Evolutionary conservation across 2,888 invertebrate genomes (phyloP).

Genomic region (Tribolium freemani): DNA sequence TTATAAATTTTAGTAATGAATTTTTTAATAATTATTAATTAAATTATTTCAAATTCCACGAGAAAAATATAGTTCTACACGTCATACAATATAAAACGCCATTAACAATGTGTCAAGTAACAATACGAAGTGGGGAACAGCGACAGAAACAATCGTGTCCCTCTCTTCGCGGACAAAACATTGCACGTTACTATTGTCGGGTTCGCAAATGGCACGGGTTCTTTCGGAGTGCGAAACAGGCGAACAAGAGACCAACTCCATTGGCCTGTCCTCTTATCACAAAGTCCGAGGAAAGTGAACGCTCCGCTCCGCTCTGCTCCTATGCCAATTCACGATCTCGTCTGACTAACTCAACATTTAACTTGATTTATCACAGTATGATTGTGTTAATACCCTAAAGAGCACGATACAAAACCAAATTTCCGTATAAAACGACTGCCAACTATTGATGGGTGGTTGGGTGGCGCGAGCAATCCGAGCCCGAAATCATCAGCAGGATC

Average conservation of each 20-base stretch:
- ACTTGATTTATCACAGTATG: slow-evolving; percentile 79
- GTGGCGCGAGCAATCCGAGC: slow-evolving; percentile 50
- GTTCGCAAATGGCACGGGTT: slow-evolving; percentile 46
- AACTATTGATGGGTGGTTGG: slow-evolving; percentile 52
- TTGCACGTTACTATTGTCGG: slow-evolving; percentile 55
- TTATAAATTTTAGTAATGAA: slow-evolving; percentile 44
- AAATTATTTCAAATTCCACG: slow-evolving; percentile 49
- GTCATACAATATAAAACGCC: slow-evolving; percentile 61
- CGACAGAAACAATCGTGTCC: slow-evolving; percentile 46
- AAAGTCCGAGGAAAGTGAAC: slow-evolving; percentile 3
- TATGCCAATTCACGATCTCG: slow-evolving; percentile 35
- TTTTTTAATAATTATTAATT: slow-evolving; percentile 35
- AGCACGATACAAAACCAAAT: slow-evolving; percentile 66
- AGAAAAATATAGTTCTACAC: slow-evolving; percentile 61
- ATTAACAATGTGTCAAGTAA: slow-evolving; percentile 64
- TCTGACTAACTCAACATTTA: slow-evolving; percentile 74
- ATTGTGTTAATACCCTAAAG: slow-evolving; percentile 68
- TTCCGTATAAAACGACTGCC: slow-evolving; percentile 63
- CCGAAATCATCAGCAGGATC: slow-evolving; percentile 30
- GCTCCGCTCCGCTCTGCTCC: slow-evolving; percentile 6
- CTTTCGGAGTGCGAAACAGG: slow-evolving; percentile 18
- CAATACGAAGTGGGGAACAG: slow-evolving; percentile 58
- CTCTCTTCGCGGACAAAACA: slow-evolving; percentile 52
- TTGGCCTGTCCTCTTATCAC: slow-evolving; percentile 9
- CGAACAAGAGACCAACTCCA: slow-evolving; percentile 24